These are phyloP conservation scores for Anoplopoma fimbria DNA, from an alignment of 2,113 vertebrate species.

Conservation along the genomic window DNA sequence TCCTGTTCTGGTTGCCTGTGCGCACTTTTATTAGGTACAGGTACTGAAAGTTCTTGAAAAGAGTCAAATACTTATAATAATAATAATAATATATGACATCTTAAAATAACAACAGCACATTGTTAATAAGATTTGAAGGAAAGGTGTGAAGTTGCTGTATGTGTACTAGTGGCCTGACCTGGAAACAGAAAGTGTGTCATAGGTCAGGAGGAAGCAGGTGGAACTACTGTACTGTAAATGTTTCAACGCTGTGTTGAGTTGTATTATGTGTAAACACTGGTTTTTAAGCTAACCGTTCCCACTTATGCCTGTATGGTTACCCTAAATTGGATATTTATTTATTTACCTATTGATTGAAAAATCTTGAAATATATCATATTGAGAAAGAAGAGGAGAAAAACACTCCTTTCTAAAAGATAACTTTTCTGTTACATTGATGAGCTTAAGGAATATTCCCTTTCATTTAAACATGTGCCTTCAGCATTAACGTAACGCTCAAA, in stretches of 20 bases:
- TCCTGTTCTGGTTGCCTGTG: conserved; percentile 6
- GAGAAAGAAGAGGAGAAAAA: background rate
- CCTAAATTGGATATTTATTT: conserved; percentile 26
- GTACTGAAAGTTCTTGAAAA: conserved; percentile 2
- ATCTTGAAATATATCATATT: background rate
- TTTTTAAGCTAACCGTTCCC: conserved; percentile 6
- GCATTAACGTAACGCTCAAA: conserved; percentile 5
- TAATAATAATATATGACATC: conserved; percentile 12
- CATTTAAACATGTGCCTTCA: conserved; percentile 46
- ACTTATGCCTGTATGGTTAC: conserved; percentile 7
- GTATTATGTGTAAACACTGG: conserved; percentile 52
- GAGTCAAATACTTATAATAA: conserved; percentile 20
- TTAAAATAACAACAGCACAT: conserved; percentile 9
- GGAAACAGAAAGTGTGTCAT: background rate
- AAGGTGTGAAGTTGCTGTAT: conserved; percentile 18
- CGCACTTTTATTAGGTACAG: conserved; percentile 17
- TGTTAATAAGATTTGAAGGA: conserved; percentile 10
- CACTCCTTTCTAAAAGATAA: background rate
- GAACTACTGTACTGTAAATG: conserved; percentile 41
- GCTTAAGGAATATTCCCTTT: conserved; percentile 5
- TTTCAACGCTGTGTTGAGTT: conserved; percentile 35
- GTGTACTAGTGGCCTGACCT: conserved; percentile 17
- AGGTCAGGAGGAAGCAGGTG: background rate
- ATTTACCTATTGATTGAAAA: conserved; percentile 5
- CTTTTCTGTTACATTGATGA: conserved; percentile 32